These are phyloP conservation scores for Ennomos fuscantarius DNA, from an alignment of 2,888 invertebrate genomes.

Conservation along the genomic window DNA sequence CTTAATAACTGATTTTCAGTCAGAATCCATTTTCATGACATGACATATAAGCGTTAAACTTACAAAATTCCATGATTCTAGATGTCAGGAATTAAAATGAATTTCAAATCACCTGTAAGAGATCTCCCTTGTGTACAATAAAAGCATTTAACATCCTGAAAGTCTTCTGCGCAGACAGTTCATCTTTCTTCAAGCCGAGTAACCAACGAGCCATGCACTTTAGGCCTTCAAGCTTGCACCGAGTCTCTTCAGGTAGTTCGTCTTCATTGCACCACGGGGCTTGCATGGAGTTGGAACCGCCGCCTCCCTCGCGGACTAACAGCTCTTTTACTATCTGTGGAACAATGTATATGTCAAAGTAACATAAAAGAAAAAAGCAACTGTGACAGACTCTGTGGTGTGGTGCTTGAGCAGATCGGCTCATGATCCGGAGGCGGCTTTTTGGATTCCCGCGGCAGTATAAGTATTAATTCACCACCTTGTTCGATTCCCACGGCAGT, in stretches of 20 bases:
- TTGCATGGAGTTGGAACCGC: conserved; percentile 69
- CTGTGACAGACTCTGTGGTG: no score
- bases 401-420: no score
- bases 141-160: conserved; percentile 97
- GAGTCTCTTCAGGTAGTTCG: conserved; percentile 94
- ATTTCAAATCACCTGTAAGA: conserved; percentile 83
- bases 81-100: no score
- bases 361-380: no score
- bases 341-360: neutral
- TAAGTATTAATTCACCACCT: no score
- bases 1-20: no score
- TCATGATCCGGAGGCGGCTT: no score
- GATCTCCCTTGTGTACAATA: conserved; percentile 95
- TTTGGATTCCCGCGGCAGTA: no score
- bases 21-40: no score
- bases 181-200: conserved; percentile 94
- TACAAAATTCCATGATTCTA: no score
- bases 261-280: conserved; percentile 94
- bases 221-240: conserved; percentile 96
- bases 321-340: conserved; percentile 96
- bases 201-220: conserved; percentile 99
- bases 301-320: conserved; percentile 92
- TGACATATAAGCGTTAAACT: no score
- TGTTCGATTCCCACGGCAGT: no score
- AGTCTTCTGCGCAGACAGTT: conserved; percentile 95